Conservation (phyloP, 2,113 vertebrate genomes). For the Setophaga petechia region DNA sequence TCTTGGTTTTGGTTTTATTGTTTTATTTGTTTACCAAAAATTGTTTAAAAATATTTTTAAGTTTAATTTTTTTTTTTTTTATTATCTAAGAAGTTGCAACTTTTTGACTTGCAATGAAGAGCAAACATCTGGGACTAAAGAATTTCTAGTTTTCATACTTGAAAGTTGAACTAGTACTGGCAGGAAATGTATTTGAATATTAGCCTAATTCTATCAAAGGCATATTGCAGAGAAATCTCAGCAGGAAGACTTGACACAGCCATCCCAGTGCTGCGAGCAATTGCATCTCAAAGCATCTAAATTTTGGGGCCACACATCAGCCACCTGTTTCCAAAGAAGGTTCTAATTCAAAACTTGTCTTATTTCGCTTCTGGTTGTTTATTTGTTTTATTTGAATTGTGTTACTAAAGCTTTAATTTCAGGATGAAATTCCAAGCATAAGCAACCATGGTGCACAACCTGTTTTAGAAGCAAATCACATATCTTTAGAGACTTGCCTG, state of each 20-base stretch:
- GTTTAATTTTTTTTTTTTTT: neutral
- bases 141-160: neutral
- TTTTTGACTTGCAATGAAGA: neutral
- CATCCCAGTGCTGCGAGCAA: neutral
- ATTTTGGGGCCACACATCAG: neutral
- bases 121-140: neutral
- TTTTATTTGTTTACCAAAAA: neutral
- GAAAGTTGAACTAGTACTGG: neutral
- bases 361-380: no score
- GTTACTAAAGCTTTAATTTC: neutral
- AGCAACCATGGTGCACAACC: neutral
- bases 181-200: neutral
- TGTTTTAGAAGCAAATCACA: neutral
- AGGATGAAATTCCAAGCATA: neutral
- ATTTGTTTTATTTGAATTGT: neutral
- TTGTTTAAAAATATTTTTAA: neutral
- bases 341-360: neutral
- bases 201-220: neutral
- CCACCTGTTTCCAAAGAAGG: neutral
- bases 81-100: neutral
- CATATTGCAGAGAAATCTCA: neutral
- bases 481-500: neutral
- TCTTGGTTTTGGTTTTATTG: rapidly evolving
- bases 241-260: neutral
- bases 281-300: neutral